These are phyloP conservation scores for Stictocephala bisonia DNA, from an alignment of 2,888 invertebrate genomes.

Conservation along the genomic window DNA sequence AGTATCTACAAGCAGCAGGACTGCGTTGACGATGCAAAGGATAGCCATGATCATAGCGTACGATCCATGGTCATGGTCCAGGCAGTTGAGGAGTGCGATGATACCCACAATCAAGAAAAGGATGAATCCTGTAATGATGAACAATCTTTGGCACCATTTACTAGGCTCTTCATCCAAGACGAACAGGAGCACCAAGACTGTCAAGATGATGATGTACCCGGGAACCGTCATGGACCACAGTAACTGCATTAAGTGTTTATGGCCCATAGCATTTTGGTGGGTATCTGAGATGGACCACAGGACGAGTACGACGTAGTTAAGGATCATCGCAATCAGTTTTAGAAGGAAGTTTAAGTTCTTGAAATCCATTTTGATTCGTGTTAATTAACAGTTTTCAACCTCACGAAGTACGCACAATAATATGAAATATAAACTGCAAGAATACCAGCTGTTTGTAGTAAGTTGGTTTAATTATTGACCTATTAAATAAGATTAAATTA, in stretches of 20 bases:
- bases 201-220: background rate
- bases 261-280: background rate
- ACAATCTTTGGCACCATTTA: background rate
- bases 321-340: no score
- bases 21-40: background rate
- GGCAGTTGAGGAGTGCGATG: background rate
- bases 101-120: background rate
- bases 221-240: background rate
- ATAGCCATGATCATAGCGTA: background rate
- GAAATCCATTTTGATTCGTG: no score
- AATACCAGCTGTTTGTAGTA: no score
- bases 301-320: no score
- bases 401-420: no score
- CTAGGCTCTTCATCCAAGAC: background rate
- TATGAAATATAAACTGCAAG: no score
- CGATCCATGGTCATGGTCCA: no score
- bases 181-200: background rate
- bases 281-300: no score
- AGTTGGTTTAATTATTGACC: no score
- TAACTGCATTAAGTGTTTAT: background rate
- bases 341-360: no score
- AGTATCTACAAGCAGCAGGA: background rate
- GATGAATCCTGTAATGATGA: constrained; percentile 3
- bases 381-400: no score
- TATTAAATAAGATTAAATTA: no score